These are phyloP conservation scores for Cetonia aurata DNA, from an alignment of 2,888 invertebrate genomes.

Conservation along the genomic window DNA sequence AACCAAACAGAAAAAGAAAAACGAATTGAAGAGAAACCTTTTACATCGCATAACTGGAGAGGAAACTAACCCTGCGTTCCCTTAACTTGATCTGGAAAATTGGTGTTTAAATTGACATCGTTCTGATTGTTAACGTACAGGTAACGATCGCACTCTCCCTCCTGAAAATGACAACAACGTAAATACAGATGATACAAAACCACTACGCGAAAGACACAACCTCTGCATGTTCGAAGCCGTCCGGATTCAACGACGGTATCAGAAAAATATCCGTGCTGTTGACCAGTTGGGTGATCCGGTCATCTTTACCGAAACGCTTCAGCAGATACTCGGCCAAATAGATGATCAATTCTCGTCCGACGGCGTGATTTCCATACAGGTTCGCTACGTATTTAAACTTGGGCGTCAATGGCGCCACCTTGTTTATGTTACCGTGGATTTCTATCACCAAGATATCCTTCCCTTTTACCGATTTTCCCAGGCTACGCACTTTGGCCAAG, in stretches of 20 bases:
- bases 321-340: slow-evolving; percentile 88
- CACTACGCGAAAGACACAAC: slow-evolving; percentile 65
- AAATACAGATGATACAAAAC: neutral
- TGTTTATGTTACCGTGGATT: slow-evolving; percentile 78
- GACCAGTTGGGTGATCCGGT: slow-evolving; percentile 81
- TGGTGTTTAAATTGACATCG: too few species aligned
- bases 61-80: too few species aligned
- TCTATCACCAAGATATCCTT: slow-evolving; percentile 86
- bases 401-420: slow-evolving; percentile 76
- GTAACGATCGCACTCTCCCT: too few species aligned
- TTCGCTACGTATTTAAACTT: slow-evolving; percentile 96
- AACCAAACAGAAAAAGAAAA: too few species aligned
- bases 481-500: slow-evolving; percentile 77
- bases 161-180: neutral
- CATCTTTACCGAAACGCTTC: slow-evolving; percentile 77
- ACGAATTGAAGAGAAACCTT: too few species aligned
- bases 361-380: slow-evolving; percentile 96
- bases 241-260: slow-evolving; percentile 98
- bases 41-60: too few species aligned
- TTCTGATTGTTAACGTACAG: too few species aligned
- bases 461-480: slow-evolving; percentile 88
- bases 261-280: slow-evolving; percentile 92
- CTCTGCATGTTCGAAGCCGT: slow-evolving; percentile 91
- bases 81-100: too few species aligned
- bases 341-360: slow-evolving; percentile 87